These are phyloP conservation scores for Pungitius pungitius DNA, from an alignment of 2,113 vertebrate species.

Conservation along the genomic window DNA sequence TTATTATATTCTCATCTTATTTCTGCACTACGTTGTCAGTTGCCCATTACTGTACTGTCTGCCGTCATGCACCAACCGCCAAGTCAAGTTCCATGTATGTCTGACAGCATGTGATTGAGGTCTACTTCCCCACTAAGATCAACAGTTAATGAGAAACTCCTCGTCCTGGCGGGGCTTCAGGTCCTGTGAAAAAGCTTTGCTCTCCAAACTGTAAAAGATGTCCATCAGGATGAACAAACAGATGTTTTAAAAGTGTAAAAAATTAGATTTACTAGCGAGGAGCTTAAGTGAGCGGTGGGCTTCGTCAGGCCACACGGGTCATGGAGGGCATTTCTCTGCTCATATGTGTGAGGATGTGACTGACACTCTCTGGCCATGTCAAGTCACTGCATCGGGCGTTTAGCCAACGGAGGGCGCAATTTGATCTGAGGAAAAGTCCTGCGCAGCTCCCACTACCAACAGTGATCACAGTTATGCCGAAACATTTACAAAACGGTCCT, in stretches of 20 bases:
- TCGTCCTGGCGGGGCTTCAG: conserved; percentile 53
- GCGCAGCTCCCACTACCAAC: neutral
- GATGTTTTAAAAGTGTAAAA: conserved; percentile 1
- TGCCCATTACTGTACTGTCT: too few species aligned
- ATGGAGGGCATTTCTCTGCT: conserved; percentile 32
- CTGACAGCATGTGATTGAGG: conserved; percentile 74
- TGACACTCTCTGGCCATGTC: conserved; percentile 36
- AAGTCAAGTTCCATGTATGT: too few species aligned
- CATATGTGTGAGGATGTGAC: neutral
- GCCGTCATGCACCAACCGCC: too few species aligned
- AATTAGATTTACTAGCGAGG: neutral
- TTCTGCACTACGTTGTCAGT: too few species aligned
- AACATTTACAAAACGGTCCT: neutral
- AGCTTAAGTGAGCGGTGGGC: conserved; percentile 38
- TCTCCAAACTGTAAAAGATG: conserved; percentile 85
- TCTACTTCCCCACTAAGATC: conserved; percentile 75
- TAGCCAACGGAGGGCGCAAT: neutral
- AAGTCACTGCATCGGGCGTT: conserved; percentile 27
- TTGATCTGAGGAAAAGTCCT: neutral
- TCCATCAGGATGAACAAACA: conserved; percentile 81
- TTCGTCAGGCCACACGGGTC: conserved; percentile 51
- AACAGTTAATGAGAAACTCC: conserved; percentile 85
- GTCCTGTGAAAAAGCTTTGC: conserved; percentile 50
- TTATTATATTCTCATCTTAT: too few species aligned
- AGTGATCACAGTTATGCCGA: neutral